Evolutionary conservation across 2,797 vertebrate species (phyloP), one percentile per base, ranked within the genome.

Genomic region (Tragelaphus eurycerus): DNA sequence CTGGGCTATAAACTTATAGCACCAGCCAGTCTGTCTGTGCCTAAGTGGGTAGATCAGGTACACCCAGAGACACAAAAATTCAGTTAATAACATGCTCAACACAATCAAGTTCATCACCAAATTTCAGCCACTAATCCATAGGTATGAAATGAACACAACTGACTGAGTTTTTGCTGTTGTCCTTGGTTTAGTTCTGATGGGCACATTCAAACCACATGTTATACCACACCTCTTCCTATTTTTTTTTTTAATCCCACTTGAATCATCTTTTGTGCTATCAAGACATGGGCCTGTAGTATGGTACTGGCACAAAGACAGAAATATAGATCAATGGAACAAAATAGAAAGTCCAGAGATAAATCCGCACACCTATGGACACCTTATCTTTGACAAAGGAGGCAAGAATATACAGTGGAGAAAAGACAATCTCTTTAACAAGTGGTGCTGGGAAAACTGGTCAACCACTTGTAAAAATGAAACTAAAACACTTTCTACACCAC

Each of bases 41-140:
- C n/a, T 46, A 81, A 46, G 29, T 81, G n/a, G 59, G 38, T n/a
- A 81, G 85, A 87, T 78, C 84, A 96, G 67, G 74, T 71, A 64
- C 57, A 91, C 95, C 71, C 3, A 38, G 62, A 94, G 91, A 92
- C 54, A 34, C 88, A 31, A 25, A 64, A 92, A 79, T 96, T 92
- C 67, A 88, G 76, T 87, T 88, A 90, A 29, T 34, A 62, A 17
- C 3, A 60, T 78, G 34, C 14, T 96, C 62, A 38, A 43, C 31
- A 84, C 60, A 90, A 52, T 64, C 43, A 23, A 78, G 29, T 3
- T 84, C 85, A 67, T 89, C 46, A 57, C 90, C 67, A 90, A 64
- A 90, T 74, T 93, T 86, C 78, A 87, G 59, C 14, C 46, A 78
- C 38, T 83, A 88, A 88, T 84, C 50, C 88, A 57, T 50, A 43